Evolutionary conservation across 2,113 vertebrate species (phyloP), one percentile per base, ranked within the genome.

Genomic region (Anthoscopus minutus): DNA sequence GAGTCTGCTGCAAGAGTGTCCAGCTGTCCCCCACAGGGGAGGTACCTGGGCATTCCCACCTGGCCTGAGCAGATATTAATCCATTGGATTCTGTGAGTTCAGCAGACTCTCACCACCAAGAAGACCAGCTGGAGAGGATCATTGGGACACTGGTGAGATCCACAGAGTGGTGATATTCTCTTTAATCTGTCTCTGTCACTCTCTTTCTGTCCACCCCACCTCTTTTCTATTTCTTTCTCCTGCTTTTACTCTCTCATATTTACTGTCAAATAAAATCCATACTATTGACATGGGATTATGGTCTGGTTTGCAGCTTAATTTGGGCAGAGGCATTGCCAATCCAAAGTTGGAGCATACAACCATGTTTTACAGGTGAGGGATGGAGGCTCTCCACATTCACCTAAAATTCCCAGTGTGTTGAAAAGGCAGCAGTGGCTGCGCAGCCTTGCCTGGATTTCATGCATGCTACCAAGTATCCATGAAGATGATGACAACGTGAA

Each of bases 21-120:
- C 54, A 48, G 2, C 14, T 48, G 18, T 7, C 2, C 42, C 64
- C 42, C 23, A 5, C 14, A 1, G 15, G 7, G 42, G 14, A 1
- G 24, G 23, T 8, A 48, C 30, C 44, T 28, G 35, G 35, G 24
- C 30, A n/a, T n/a, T 17, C 44, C 65, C 19, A 6, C 53, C 30
- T 40, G 64, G 64, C 53, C 64, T 48, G 42, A 69, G 18, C 22
- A 13, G 3, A 1, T 4, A 19, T 10, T 8, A 4, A 60, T 13
- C 37, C 37, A 10, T 7, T 61, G 66, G 5, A 35, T 50, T 51
- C 45, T 13, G 1, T 9, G 19, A 10, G 35, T 24, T 24, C 13
- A 6, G 45, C 45, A 10, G 6, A 42, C 10, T 37, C 66, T 71
- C 45, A 51, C 25, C 66, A 35, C 25, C 30, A 28, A 40, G 9